These are phyloP conservation scores for Drosophila anomelani DNA, from an alignment of 2,888 invertebrate species.

Conservation along the genomic window DNA sequence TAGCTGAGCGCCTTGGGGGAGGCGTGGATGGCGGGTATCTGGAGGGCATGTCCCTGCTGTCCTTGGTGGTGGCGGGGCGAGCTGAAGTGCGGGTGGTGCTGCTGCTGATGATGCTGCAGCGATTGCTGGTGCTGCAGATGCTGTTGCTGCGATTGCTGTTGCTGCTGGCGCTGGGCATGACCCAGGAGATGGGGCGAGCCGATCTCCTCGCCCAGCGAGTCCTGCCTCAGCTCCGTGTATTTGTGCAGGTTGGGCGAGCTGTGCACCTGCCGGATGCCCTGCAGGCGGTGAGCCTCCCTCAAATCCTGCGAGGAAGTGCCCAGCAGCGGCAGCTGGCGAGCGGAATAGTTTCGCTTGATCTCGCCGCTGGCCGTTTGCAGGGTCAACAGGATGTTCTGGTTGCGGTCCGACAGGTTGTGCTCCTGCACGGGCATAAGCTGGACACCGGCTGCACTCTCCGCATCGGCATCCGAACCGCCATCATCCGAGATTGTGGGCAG, in stretches of 20 bases:
- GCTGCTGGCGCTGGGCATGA: conserved; percentile 60
- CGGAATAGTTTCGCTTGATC: conserved; percentile 84
- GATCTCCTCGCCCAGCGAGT: conserved; percentile 66
- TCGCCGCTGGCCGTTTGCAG: conserved; percentile 84
- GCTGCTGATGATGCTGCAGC: conserved; percentile 45
- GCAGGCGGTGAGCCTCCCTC: conserved; percentile 66
- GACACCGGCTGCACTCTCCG: conserved; percentile 43
- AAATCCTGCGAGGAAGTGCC: conserved; percentile 83
- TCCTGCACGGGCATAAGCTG: conserved; percentile 71
- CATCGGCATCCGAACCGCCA: conserved; percentile 73
- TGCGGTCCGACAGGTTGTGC: conserved; percentile 71
- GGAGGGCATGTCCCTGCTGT: conserved; percentile 68
- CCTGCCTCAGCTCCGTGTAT: conserved; percentile 71
- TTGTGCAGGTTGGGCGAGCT: conserved; percentile 84
- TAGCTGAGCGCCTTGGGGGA: conserved; percentile 84
- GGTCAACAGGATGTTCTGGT: conserved; percentile 83
- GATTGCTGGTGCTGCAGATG: conserved; percentile 49
- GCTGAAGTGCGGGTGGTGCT: conserved; percentile 61
- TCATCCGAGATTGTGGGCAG: conserved; percentile 82
- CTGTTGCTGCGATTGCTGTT: conserved; percentile 48
- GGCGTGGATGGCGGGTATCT: conserved; percentile 83
- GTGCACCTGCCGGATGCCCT: conserved; percentile 83
- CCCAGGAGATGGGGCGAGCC: conserved; percentile 79
- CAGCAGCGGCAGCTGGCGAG: conserved; percentile 81
- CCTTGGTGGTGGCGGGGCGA: conserved; percentile 54